These are phyloP conservation scores for Dryobotodes eremita DNA, from an alignment of 2,888 invertebrate genomes.

Conservation along the genomic window DNA sequence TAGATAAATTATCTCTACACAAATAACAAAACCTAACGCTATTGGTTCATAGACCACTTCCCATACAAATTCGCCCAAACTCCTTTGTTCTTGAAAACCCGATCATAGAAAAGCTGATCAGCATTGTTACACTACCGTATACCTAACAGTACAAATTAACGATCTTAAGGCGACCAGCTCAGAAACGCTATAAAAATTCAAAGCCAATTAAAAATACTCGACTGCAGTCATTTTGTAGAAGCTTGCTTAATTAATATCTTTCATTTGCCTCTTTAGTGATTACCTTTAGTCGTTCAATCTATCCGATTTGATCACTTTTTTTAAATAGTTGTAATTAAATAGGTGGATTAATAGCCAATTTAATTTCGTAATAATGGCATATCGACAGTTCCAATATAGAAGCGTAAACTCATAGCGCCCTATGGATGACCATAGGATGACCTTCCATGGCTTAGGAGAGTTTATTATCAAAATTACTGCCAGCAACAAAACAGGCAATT, in stretches of 20 bases:
- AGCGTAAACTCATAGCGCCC: background rate
- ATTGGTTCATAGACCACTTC: no score
- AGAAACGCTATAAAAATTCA: constrained; percentile 31
- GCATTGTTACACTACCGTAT: background rate
- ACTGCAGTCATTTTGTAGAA: constrained; percentile 32
- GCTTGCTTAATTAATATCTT: constrained; percentile 39
- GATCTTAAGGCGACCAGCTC: background rate
- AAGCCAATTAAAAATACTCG: constrained; percentile 44
- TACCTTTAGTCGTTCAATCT: constrained; percentile 12
- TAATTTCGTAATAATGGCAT: no score
- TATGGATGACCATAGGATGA: background rate
- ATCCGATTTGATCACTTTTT: constrained; percentile 7
- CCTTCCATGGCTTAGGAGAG: background rate
- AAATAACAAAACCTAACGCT: no score
- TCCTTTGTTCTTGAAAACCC: background rate
- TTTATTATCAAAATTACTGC: background rate
- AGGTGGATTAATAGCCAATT: background rate
- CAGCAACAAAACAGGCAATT: no score
- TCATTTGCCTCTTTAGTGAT: constrained; percentile 39
- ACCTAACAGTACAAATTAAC: constrained; percentile 10
- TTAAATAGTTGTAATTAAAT: no score
- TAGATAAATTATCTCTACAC: no score
- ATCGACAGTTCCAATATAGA: background rate
- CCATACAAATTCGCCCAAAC: no score
- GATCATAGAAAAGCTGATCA: background rate